phyloP scores from a whole-genome alignment of 2,113 vertebrate genomes.

The Odontesthes bonariensis region DNA sequence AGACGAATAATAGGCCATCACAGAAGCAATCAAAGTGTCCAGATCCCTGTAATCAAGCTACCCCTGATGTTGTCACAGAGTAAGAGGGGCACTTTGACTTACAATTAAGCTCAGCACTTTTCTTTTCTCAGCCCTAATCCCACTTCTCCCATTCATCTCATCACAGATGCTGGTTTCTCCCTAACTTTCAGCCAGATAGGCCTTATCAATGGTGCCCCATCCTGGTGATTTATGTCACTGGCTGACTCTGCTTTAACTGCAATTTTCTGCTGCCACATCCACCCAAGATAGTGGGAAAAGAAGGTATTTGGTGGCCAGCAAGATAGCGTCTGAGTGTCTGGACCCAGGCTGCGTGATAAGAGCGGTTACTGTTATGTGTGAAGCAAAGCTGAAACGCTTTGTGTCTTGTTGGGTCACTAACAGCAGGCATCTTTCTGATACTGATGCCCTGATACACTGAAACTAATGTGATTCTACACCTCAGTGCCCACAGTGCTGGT shows the following conservation, averaged over 20 bases:
- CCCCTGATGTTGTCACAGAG: slow-evolving; percentile 34
- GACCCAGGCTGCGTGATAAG: slow-evolving; percentile 40
- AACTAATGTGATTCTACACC: slow-evolving; percentile 46
- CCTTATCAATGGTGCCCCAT: slow-evolving; percentile 66
- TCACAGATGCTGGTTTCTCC: slow-evolving; percentile 35
- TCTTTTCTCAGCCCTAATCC: slow-evolving; percentile 23
- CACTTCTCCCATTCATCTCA: slow-evolving; percentile 13
- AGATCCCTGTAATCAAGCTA: slow-evolving; percentile 48
- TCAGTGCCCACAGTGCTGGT: background rate
- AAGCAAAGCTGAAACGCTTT: slow-evolving; percentile 24
- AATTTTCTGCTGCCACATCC: slow-evolving; percentile 63
- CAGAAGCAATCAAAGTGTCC: slow-evolving; percentile 47
- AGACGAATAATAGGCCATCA: slow-evolving; percentile 37
- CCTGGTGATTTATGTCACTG: slow-evolving; percentile 71
- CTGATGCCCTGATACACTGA: slow-evolving; percentile 9
- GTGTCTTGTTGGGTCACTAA: slow-evolving; percentile 25
- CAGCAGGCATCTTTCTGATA: slow-evolving; percentile 23
- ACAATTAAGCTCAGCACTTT: slow-evolving; percentile 54
- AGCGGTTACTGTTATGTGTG: slow-evolving; percentile 46
- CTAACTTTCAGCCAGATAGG: slow-evolving; percentile 57
- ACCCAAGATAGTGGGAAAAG: slow-evolving; percentile 45
- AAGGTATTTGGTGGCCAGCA: slow-evolving; percentile 40
- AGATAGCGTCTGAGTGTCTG: slow-evolving; percentile 34
- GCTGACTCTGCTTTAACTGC: slow-evolving; percentile 50
- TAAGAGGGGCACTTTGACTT: slow-evolving; percentile 54